Percentiles rank a stretch among this genome's conserved stretches.
phyloP scores from a whole-genome alignment of 2,888 invertebrate species.

The Drosophila koepferae region DNA sequence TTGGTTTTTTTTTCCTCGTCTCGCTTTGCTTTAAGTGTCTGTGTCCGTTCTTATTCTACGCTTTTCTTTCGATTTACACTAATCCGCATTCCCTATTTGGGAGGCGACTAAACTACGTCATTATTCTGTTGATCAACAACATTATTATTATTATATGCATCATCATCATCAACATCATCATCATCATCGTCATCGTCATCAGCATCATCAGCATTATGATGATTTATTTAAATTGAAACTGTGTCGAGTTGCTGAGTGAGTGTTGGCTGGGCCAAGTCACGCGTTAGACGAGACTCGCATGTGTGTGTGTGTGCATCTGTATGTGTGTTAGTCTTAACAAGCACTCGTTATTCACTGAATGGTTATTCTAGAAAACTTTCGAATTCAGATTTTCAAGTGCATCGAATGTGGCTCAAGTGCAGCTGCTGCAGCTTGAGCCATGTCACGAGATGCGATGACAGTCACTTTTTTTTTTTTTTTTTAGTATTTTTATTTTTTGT shows the following conservation, averaged over 20 bases:
- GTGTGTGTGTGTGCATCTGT: background rate
- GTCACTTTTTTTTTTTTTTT: constrained; percentile 43
- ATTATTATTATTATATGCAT: constrained; percentile 16
- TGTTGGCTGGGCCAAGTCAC: constrained; percentile 41
- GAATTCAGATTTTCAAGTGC: constrained; percentile 68
- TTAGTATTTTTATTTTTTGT: background rate
- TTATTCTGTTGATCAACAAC: constrained; percentile 20
- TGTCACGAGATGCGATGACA: constrained; percentile 50
- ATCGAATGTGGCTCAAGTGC: constrained; percentile 74
- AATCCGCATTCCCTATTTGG: constrained; percentile 41
- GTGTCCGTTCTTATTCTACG: constrained; percentile 45
- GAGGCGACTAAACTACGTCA: constrained; percentile 30
- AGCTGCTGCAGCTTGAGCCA: constrained; percentile 41
- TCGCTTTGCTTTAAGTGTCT: constrained; percentile 41
- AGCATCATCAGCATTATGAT: constrained; percentile 48
- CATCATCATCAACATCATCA: constrained; percentile 14
- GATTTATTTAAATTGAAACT: constrained; percentile 71
- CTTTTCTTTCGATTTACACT: constrained; percentile 15
- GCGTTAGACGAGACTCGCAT: constrained; percentile 30
- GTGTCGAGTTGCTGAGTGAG: constrained; percentile 51
- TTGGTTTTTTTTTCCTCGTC: background rate
- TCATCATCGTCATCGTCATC: background rate
- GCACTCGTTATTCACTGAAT: constrained; percentile 24
- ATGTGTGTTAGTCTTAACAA: background rate
- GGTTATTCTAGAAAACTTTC: constrained; percentile 62